Evolutionary conservation across 2,797 vertebrate genomes (phyloP).

Genomic region (Vireo griseus): DNA sequence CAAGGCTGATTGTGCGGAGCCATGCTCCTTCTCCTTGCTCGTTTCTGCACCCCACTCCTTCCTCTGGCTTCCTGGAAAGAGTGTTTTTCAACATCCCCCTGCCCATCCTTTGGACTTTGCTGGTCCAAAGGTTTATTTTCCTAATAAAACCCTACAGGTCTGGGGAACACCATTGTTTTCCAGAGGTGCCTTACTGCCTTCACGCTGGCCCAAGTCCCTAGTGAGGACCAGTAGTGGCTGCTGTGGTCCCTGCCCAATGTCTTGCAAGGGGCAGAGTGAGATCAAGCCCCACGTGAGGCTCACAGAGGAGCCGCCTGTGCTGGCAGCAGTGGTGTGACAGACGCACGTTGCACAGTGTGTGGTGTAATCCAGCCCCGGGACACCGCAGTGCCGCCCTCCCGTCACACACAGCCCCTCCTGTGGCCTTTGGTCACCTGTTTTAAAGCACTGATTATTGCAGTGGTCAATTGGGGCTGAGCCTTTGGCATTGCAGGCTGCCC

Average conservation of each 20-base stretch:
- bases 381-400: background rate
- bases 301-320: accelerated
- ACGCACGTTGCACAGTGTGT: accelerated
- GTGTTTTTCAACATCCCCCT: background rate
- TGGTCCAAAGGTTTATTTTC: background rate
- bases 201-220: accelerated
- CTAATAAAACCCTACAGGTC: background rate
- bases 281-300: background rate
- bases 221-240: background rate
- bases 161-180: background rate
- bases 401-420: background rate
- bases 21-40: background rate
- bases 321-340: background rate
- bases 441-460: background rate
- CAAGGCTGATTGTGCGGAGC: background rate
- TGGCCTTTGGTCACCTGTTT: background rate
- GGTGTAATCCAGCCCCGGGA: background rate
- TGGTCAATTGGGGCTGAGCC: accelerated
- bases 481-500: background rate
- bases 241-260: background rate
- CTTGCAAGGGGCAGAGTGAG: background rate
- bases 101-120: background rate
- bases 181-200: background rate
- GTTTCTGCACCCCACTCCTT: background rate
- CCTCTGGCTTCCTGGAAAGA: background rate